phyloP scores from a whole-genome alignment of 2,888 invertebrate genomes.

The Saturnia japonica region DNA sequence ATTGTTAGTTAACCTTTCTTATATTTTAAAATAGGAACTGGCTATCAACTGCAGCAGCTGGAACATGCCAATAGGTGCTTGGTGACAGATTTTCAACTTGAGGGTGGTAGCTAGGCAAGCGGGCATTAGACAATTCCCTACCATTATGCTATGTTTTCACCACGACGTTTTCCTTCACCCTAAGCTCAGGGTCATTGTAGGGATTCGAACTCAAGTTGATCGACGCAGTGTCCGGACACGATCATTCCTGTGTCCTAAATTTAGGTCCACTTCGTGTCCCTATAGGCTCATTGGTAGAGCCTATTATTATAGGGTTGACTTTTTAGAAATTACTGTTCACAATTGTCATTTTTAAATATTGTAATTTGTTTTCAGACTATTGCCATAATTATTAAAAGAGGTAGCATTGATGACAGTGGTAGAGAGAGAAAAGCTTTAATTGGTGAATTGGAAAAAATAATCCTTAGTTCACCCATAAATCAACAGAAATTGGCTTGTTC shows the following conservation, averaged over 20 bases:
- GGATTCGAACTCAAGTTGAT: too few species aligned
- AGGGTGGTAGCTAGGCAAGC: too few species aligned
- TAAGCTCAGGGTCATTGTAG: not conserved
- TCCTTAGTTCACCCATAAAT: conserved; percentile 89
- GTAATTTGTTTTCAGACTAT: conserved; percentile 81
- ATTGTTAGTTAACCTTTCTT: too few species aligned
- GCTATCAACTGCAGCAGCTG: too few species aligned
- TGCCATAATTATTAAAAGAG: conserved; percentile 93
- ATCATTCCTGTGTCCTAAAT: too few species aligned
- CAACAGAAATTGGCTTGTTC: conserved; percentile 92
- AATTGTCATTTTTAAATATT: not conserved
- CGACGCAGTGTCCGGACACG: too few species aligned
- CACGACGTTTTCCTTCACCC: not conserved
- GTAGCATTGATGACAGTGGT: conserved; percentile 88
- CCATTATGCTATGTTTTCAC: not conserved
- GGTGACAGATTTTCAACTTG: too few species aligned
- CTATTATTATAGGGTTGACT: not conserved
- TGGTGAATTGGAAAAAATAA: conserved; percentile 88
- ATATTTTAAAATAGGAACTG: too few species aligned
- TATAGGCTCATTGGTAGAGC: too few species aligned
- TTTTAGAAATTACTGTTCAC: not conserved
- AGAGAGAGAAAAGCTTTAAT: conserved; percentile 85
- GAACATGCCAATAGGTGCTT: too few species aligned
- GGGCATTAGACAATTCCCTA: too few species aligned
- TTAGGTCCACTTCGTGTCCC: too few species aligned